phyloP scores from a whole-genome alignment of 2,113 vertebrate species.

The Hemibates koningsi region DNA sequence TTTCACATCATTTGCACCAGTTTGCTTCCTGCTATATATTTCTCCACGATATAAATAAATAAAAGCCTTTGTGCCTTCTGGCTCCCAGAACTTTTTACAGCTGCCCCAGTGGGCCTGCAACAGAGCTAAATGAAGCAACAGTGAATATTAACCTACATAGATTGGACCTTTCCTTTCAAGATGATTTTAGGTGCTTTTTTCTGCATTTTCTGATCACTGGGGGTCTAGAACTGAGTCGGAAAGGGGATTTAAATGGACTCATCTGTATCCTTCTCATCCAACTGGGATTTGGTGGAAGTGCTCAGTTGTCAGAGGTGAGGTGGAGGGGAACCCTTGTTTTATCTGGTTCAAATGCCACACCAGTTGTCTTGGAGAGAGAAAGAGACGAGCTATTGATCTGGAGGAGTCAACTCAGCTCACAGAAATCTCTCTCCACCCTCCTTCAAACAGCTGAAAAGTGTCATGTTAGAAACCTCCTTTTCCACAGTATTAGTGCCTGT shows the following conservation, averaged over 20 bases:
- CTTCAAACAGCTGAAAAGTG: constrained; percentile 66
- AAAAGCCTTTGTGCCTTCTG: constrained; percentile 57
- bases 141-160: constrained; percentile 66
- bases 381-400: constrained; percentile 76
- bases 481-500: constrained; percentile 56
- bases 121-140: constrained; percentile 61
- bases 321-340: constrained; percentile 69
- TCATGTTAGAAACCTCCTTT: constrained; percentile 66
- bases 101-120: constrained; percentile 39
- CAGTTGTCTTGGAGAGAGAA: constrained; percentile 67
- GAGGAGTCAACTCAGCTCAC: constrained; percentile 64
- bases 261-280: constrained; percentile 67
- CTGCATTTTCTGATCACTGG: constrained; percentile 26
- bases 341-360: constrained; percentile 77
- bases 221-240: constrained; percentile 54
- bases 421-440: constrained; percentile 64
- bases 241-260: constrained; percentile 67
- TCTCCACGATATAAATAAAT: constrained; percentile 61
- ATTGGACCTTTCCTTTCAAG: constrained; percentile 58
- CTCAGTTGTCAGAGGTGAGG: constrained; percentile 67
- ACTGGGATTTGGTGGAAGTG: constrained; percentile 63
- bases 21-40: constrained; percentile 52
- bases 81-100: constrained; percentile 52
- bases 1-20: constrained; percentile 48
- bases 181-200: constrained; percentile 45